Evolutionary conservation across 2,888 invertebrate species (phyloP).

Genomic region (Polydrusus pterygomalis): DNA sequence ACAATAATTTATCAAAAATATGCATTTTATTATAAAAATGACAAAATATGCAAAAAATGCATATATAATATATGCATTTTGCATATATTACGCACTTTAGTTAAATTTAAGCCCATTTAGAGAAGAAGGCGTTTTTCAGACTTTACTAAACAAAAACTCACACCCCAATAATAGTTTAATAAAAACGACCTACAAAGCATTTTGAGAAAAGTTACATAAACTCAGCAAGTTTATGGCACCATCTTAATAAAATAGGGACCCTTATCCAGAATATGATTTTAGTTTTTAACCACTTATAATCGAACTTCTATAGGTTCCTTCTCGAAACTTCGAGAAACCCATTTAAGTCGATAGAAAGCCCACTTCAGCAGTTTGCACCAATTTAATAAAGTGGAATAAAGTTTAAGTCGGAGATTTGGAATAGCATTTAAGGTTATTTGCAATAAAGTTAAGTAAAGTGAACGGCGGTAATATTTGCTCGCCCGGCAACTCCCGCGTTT

Average conservation of each 20-base stretch:
- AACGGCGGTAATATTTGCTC: slow-evolving; percentile 61
- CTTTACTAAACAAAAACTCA: too few species aligned
- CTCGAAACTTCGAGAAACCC: slow-evolving; percentile 39
- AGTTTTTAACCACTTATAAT: slow-evolving; percentile 33
- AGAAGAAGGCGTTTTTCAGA: too few species aligned
- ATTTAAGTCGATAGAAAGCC: slow-evolving; percentile 46
- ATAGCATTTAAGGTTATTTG: slow-evolving; percentile 57
- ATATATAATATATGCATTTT: too few species aligned
- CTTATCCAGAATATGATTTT: slow-evolving; percentile 5
- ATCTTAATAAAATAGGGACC: not conserved
- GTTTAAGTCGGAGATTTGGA: slow-evolving; percentile 54
- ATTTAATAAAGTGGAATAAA: slow-evolving; percentile 58
- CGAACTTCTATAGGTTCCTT: slow-evolving; percentile 40
- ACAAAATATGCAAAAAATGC: too few species aligned
- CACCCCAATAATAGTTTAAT: too few species aligned
- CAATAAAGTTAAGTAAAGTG: slow-evolving; percentile 59
- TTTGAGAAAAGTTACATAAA: too few species aligned
- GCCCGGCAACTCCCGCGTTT: slow-evolving; percentile 58
- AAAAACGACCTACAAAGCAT: too few species aligned
- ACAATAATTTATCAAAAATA: too few species aligned
- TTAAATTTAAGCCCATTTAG: too few species aligned
- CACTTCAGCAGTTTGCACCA: slow-evolving; percentile 53
- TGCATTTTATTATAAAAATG: too few species aligned
- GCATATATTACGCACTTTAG: too few species aligned
- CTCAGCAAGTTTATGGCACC: not conserved